Conservation (phyloP, 2,113 vertebrate species). For the Coryphaenoides rupestris region DNA sequence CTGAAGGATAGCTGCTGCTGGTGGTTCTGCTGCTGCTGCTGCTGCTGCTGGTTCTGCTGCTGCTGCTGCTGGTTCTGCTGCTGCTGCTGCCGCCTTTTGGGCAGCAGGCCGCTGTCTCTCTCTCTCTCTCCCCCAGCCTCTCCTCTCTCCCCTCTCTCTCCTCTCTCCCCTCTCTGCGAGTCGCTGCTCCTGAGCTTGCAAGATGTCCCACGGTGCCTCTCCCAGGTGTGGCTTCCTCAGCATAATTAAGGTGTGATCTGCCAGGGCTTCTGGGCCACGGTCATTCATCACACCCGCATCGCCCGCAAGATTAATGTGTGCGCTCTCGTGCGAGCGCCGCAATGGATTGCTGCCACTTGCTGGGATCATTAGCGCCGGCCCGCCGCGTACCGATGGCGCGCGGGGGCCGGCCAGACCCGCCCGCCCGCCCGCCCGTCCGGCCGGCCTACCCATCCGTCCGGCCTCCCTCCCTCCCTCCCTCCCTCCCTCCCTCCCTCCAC, state of each 20-base stretch:
- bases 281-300: slow-evolving; percentile 77
- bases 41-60: too few species aligned
- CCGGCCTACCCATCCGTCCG: too few species aligned
- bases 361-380: slow-evolving; percentile 76
- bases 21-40: too few species aligned
- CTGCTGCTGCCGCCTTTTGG: too few species aligned
- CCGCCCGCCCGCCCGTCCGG: too few species aligned
- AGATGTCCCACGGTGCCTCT: slow-evolving; percentile 46
- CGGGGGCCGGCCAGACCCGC: slow-evolving; percentile 48
- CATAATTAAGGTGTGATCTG: slow-evolving; percentile 77
- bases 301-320: slow-evolving; percentile 77
- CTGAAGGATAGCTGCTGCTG: too few species aligned
- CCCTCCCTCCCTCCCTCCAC: slow-evolving; percentile 47
- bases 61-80: too few species aligned
- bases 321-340: slow-evolving; percentile 64
- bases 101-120: too few species aligned
- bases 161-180: slow-evolving; percentile 19
- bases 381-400: slow-evolving; percentile 60
- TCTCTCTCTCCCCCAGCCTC: too few species aligned
- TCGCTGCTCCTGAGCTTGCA: slow-evolving; percentile 56
- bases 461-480: too few species aligned
- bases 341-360: slow-evolving; percentile 81
- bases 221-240: slow-evolving; percentile 70
- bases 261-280: slow-evolving; percentile 66
- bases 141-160: too few species aligned